phyloP scores from a whole-genome alignment of 2,797 vertebrate genomes.

The Rhinichthys osculus region DNA sequence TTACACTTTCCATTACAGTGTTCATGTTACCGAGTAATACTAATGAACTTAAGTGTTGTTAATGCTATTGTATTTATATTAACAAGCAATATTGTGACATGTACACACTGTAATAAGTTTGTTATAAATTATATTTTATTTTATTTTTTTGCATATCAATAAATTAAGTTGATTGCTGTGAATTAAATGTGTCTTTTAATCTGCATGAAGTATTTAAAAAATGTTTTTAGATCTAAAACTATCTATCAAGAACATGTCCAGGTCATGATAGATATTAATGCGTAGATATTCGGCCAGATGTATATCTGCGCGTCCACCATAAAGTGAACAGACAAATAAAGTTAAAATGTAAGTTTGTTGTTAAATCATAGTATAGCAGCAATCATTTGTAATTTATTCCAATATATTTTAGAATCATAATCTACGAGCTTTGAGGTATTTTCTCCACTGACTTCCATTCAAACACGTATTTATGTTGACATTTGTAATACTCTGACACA shows the following conservation, averaged over 20 bases:
- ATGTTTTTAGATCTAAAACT: neutral
- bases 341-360: neutral
- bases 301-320: neutral
- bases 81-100: neutral
- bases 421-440: neutral
- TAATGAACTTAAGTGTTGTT: neutral
- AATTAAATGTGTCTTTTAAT: neutral
- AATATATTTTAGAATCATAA: neutral
- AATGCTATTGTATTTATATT: constrained; percentile 15
- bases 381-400: neutral
- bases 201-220: neutral
- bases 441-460: neutral
- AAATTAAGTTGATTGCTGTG: neutral
- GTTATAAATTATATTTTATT: neutral
- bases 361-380: neutral
- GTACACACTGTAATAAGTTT: neutral
- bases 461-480: neutral
- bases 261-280: neutral
- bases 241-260: neutral
- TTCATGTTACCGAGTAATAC: constrained; percentile 9
- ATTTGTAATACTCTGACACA: neutral
- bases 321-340: neutral
- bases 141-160: neutral
- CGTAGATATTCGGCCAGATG: neutral
- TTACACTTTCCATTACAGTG: neutral